These are phyloP conservation scores for Drusus annulatus DNA, from an alignment of 1,140 invertebrate species.

Conservation along the genomic window DNA sequence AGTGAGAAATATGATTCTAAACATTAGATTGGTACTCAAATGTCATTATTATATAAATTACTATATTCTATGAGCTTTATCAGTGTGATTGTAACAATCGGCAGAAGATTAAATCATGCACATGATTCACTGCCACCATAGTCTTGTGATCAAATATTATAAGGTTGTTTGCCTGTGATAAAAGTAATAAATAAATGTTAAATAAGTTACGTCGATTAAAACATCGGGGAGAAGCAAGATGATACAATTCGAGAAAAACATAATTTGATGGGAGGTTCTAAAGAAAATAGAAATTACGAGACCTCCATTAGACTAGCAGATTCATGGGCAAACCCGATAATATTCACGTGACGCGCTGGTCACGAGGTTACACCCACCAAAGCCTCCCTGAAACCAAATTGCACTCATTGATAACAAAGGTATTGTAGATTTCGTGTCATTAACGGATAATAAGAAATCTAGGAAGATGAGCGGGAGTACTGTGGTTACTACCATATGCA, in stretches of 20 bases:
- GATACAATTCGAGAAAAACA: no score
- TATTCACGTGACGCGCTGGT: slow-evolving; percentile 45
- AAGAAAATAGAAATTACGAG: background rate
- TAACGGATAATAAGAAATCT: background rate
- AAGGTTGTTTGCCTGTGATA: no score
- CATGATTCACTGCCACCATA: no score
- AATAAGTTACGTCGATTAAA: no score
- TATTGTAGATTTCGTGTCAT: slow-evolving; percentile 2
- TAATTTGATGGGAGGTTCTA: background rate
- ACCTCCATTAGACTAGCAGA: background rate
- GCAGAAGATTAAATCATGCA: no score
- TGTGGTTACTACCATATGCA: slow-evolving; percentile 24
- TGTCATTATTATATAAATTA: no score
- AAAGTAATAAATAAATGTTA: no score
- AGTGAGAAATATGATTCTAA: no score
- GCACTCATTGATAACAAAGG: slow-evolving; percentile 20
- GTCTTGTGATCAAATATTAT: background rate
- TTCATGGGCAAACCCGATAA: slow-evolving; percentile 40
- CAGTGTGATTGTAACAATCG: no score
- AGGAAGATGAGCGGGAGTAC: background rate
- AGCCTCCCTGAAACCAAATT: slow-evolving; percentile 30
- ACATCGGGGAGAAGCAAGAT: no score
- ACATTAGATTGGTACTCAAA: no score
- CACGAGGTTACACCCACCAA: slow-evolving; percentile 49
- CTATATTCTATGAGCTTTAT: no score